A percentile compares a stretch with the other conserved stretches of the same genome.
These are phyloP conservation scores for Laothoe populi DNA, from an alignment of 2,888 invertebrate genomes.

Conservation along the genomic window DNA sequence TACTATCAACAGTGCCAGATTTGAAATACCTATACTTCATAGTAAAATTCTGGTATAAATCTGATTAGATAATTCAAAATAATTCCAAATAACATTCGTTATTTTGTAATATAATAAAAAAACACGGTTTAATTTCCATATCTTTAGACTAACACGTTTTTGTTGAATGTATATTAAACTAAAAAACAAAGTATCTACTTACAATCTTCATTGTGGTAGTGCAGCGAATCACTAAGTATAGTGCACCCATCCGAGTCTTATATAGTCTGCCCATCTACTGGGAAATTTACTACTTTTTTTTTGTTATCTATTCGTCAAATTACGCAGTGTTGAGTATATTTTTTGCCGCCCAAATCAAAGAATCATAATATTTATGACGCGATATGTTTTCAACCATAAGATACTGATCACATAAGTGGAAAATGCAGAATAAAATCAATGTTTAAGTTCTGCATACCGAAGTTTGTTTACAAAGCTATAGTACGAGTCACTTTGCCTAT, in stretches of 20 bases:
- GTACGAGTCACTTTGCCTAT: too few species aligned
- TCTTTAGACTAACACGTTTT: too few species aligned
- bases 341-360: not conserved
- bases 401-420: too few species aligned
- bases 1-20: too few species aligned
- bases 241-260: not conserved
- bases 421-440: too few species aligned
- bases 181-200: slow-evolving; percentile 34
- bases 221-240: slow-evolving; percentile 36
- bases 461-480: too few species aligned
- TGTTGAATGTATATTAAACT: not conserved
- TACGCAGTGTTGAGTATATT: not conserved
- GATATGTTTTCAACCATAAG: not conserved
- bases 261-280: not conserved
- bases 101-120: not conserved
- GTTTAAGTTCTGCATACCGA: too few species aligned
- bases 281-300: not conserved
- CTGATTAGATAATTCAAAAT: too few species aligned
- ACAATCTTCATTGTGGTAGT: slow-evolving; percentile 49
- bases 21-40: too few species aligned
- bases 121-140: not conserved
- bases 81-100: too few species aligned
- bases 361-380: not conserved
- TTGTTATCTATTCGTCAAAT: not conserved
- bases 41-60: too few species aligned